Base-by-base conservation (phyloP, 1,140 invertebrate genomes). In the Drosophila mojavensis region DNA sequence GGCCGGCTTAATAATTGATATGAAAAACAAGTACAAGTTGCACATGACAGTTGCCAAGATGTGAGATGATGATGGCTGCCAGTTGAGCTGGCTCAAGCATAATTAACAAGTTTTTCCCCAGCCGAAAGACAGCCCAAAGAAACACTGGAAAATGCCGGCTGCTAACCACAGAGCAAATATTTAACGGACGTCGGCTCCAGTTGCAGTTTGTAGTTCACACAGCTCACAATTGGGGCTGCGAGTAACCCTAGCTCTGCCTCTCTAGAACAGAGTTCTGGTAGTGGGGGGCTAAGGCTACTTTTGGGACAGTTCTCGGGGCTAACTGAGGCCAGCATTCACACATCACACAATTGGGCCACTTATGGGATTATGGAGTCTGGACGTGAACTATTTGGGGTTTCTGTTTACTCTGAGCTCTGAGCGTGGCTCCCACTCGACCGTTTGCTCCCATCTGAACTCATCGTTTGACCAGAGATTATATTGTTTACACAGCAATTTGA, bases 1-100 rank as follows among this genome's bases (percentile, higher is more conserved):
- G 78, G 48, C 70, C 63, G 56, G 81, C 70, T 83, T 89, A 89
- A 89, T 89, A 89, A 89, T 89, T 89, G 84, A 89, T 89, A 89
- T 68, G 80, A 81, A 89, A 80, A 88, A 89, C 84, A 89, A 84
- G 69, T 60, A 63, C 48, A 54, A 60, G 54, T 65, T 72, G 80
- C 71, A 76, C 47, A 68, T 79, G 76, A 67, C 73, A 76, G 79
- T 82, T 71, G 79, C 59, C 59, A 81, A 65, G 74, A 71, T 70
- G 82, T 63, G 60, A 47, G 43, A 17, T 33, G 24, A 45, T 53
- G 43, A 17, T 33, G 24, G 53, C 61, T 48, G 47, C 33, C 60
- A 51, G 53, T 41, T 45, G 48, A 45, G 64, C 68, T 47, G 75
- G 68, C 77, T 78, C 78, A 71, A 75, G 75, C 71, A 82, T 79